Evolutionary conservation across 2,888 invertebrate species (phyloP).

Genomic region (Lasius platythorax): DNA sequence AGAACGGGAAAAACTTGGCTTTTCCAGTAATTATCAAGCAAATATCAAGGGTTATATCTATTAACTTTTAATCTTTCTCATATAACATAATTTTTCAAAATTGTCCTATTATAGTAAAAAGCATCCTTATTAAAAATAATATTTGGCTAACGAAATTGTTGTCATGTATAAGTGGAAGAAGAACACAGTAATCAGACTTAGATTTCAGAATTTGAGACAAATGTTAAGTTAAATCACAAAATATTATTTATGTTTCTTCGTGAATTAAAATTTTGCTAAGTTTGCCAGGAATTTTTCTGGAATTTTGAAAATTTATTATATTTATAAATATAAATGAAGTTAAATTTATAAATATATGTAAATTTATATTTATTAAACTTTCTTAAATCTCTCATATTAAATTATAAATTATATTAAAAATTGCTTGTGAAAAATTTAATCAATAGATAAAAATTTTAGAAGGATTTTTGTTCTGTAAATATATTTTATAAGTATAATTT

Average conservation of each 20-base stretch:
- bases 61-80: constrained; percentile 50
- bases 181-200: background rate
- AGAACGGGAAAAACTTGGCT: constrained; percentile 61
- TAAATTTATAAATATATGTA: too few species aligned
- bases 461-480: background rate
- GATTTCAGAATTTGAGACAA: background rate
- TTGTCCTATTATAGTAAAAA: background rate
- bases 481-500: background rate
- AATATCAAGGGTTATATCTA: constrained; percentile 76
- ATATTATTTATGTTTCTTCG: background rate
- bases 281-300: background rate
- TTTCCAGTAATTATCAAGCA: constrained; percentile 60
- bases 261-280: background rate
- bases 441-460: background rate
- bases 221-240: background rate
- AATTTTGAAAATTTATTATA: background rate
- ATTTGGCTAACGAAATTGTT: background rate
- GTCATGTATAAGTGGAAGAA: background rate
- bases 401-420: background rate
- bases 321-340: too few species aligned
- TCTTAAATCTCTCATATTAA: background rate
- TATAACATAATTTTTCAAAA: background rate
- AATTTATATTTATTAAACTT: background rate
- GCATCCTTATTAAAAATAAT: background rate
- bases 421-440: background rate